Conservation (phyloP, 2,888 invertebrate species). For the Neocrepidodera transversa region DNA sequence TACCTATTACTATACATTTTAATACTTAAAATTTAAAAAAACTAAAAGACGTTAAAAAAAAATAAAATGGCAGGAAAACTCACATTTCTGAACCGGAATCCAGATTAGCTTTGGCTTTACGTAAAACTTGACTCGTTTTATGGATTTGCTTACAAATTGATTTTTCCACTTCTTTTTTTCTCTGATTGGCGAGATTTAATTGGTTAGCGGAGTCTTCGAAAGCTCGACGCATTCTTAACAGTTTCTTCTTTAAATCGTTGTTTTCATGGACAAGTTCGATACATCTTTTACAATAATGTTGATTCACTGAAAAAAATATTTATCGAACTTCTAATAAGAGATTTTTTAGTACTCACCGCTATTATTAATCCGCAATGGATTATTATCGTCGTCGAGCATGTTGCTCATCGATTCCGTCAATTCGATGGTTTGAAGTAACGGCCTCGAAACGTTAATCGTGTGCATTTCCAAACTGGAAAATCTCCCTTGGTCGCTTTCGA, state of each 20-base stretch:
- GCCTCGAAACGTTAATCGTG: constrained; percentile 58
- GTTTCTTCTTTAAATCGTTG: constrained; percentile 71
- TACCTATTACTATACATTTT: constrained; percentile 23
- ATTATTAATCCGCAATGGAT: constrained; percentile 40
- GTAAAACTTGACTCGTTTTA: constrained; percentile 78
- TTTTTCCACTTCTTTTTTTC: constrained; percentile 82
- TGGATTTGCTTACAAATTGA: constrained; percentile 83
- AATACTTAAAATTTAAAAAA: constrained; percentile 33
- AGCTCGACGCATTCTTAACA: constrained; percentile 74
- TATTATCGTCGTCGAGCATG: constrained; percentile 52
- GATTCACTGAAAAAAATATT: constrained; percentile 40
- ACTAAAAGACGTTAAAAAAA: constrained; percentile 6
- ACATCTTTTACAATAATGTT: constrained; percentile 53
- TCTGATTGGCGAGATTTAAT: constrained; percentile 77
- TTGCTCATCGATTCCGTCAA: constrained; percentile 59
- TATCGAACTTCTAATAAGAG: not conserved
- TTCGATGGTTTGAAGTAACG: constrained; percentile 61
- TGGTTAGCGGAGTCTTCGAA: constrained; percentile 80
- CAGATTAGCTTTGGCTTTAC: constrained; percentile 77
- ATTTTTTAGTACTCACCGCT: constrained; percentile 50
- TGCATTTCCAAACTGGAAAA: constrained; percentile 70
- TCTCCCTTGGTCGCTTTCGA: constrained; percentile 80
- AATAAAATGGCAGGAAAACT: constrained; percentile 24
- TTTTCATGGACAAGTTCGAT: constrained; percentile 66
- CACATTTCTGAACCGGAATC: constrained; percentile 61